Base-by-base conservation (phyloP, 2,888 invertebrate genomes). In the Cartodere bifasciata region DNA sequence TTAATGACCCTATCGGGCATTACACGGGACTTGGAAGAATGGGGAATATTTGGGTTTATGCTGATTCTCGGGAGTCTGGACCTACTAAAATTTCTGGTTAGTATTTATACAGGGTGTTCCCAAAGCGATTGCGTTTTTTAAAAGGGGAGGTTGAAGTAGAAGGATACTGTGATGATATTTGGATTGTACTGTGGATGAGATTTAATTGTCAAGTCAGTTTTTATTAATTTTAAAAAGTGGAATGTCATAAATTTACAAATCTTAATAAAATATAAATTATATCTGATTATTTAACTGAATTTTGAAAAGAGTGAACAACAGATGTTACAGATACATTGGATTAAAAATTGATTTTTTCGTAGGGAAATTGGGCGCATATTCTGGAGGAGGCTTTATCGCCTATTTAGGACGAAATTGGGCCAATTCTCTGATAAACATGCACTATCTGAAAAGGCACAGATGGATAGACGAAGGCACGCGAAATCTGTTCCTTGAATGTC, bases 301-400 rank as follows among this genome's bases (percentile, higher is more conserved):
- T n/a, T n/a, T n/a, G n/a, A n/a, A n/a, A n/a, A n/a, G n/a, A n/a
- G n/a, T n/a, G n/a, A n/a, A n/a, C n/a, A n/a, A n/a, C n/a, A n/a
- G n/a, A n/a, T n/a, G n/a, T n/a, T n/a, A n/a, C n/a, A n/a, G n/a
- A n/a, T n/a, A n/a, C n/a, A n/a, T n/a, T n/a, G 20, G 7, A 7
- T 9, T 20, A 9, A 20, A 24, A 29, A 9, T 9, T 10, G 6
- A n/a, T 28, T 16, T 13, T 12, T 29, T 42, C 41, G 27, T 28
- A 50, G 53, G 52, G 9, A 36, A 46, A 35, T 41, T 51, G 4
- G 45, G 31, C 4, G 26, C 23, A 1, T 53, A 55, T 36, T 40
- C 45, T 3, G 48, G 47, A 6, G 52, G 51, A 4, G 53, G 55
- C 4, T 55, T 50, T 34, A 35, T 51, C 4, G 42, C 46, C 4